phyloP scores from a whole-genome alignment of 2,797 vertebrate genomes.

The Spondyliosoma cantharus region DNA sequence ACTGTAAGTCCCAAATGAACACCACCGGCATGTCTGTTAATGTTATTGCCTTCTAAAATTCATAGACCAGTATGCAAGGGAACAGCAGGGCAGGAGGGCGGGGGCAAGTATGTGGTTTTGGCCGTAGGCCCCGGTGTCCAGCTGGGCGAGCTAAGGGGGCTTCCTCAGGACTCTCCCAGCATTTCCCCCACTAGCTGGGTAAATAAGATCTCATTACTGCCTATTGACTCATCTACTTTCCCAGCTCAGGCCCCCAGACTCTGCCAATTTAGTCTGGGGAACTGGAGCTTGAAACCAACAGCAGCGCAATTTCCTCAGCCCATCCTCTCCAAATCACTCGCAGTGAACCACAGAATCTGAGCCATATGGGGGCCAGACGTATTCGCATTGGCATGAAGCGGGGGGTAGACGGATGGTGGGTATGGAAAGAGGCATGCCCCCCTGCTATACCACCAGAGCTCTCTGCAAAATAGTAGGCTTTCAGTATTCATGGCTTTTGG shows the following conservation, averaged over 20 bases:
- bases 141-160: constrained; percentile 70
- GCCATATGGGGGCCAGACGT: constrained; percentile 55
- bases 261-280: constrained; percentile 74
- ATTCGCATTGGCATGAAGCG: constrained; percentile 64
- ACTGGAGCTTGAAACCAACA: constrained; percentile 70
- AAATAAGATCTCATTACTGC: constrained; percentile 80
- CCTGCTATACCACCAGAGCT: constrained; percentile 47
- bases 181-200: constrained; percentile 78
- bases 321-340: constrained; percentile 61
- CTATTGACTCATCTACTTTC: constrained; percentile 80
- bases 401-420: constrained; percentile 21
- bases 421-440: constrained; percentile 50
- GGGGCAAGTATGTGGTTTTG: constrained; percentile 49
- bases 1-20: constrained; percentile 51
- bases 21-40: constrained; percentile 37
- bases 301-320: constrained; percentile 73
- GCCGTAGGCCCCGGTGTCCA: constrained; percentile 61
- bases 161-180: constrained; percentile 64
- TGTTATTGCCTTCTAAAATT: constrained; percentile 56
- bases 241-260: constrained; percentile 71
- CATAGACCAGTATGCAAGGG: constrained; percentile 46
- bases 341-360: constrained; percentile 52
- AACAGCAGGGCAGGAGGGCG: neutral
- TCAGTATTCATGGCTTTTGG: constrained; percentile 83
- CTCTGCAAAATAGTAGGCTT: constrained; percentile 57